Evolutionary conservation across 2,888 invertebrate genomes (phyloP).

Genomic region (Cataglyphis albicans): DNA sequence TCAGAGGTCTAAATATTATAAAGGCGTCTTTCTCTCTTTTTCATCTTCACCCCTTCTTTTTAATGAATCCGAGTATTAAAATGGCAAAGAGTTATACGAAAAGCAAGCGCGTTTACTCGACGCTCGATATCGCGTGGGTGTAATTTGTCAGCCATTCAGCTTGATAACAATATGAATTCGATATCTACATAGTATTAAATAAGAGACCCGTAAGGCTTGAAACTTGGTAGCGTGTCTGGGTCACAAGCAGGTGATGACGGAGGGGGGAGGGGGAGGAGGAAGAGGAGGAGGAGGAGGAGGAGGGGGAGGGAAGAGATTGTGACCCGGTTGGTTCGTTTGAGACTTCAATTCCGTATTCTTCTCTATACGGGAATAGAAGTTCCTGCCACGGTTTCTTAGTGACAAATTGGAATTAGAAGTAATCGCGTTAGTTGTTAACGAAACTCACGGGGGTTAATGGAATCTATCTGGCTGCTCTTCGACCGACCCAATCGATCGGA

Average conservation of each 20-base stretch:
- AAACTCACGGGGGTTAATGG: conserved; percentile 71
- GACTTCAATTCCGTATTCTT: conserved; percentile 69
- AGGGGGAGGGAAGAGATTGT: not conserved
- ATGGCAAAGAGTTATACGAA: conserved; percentile 5
- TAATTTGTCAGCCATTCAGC: conserved; percentile 72
- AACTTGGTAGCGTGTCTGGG: conserved; percentile 50
- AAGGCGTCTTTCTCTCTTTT: not conserved
- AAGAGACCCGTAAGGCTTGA: conserved; percentile 51
- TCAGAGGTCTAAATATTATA: not conserved
- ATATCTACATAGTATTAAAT: conserved; percentile 47
- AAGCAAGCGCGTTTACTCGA: conserved; percentile 13
- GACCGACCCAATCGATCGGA: conserved; percentile 1
- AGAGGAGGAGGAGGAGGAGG: not conserved
- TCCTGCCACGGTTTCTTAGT: conserved; percentile 70
- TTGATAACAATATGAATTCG: conserved; percentile 71
- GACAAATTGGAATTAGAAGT: conserved; percentile 79
- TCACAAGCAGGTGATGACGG: not conserved
- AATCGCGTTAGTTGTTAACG: conserved; percentile 75
- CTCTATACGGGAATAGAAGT: conserved; percentile 57
- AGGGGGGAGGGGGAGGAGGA: not conserved
- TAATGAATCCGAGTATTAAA: not conserved
- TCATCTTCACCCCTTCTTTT: not conserved
- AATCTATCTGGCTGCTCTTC: conserved; percentile 66
- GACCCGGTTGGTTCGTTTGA: conserved; percentile 48
- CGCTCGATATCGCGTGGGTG: conserved; percentile 5